Evolutionary conservation across 1,140 invertebrate species (phyloP), one percentile per base, ranked within the genome.

Genomic region (Pararge aegeria): DNA sequence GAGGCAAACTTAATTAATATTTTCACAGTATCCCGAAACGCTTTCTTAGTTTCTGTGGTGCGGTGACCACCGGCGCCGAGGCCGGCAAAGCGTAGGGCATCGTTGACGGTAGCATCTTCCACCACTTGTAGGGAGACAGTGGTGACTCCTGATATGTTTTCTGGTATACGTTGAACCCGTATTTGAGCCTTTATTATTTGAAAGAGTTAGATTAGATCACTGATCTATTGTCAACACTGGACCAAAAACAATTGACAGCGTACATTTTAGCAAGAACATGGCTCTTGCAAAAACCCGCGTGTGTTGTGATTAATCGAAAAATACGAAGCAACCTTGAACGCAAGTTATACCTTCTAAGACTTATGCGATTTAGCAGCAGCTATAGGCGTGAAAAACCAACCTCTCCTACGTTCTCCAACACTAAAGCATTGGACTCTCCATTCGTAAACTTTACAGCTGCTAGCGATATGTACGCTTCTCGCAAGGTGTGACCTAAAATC

Each of bases 401-500:
- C 91, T 99, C 98, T 24, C 96, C 98, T 1, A 99, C 97, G 91
- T 99, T 99, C 83, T 99, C 98, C 9, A 99, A 88, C 16, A 99
- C 97, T 68, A 98, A 95, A 80, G 99, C 98, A 87, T 98, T 99
- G 75, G 99, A 98, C 80, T 99, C 98, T 63, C 98, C 98, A 53
- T 96, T 97, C 0, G 98, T 95, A 89, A 99, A 99, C 87, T 99
- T 99, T 3, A 98, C 97, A 91, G 99, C 98, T 0, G 99, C 98
- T 53, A 99, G 89, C 12, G 98, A 99, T 90, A 99, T 99, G 4
- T 98, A 96, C 19, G 99, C 98, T 89, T 99, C 97, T 88, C 98
- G 99, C 96, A 99, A 98, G 1, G 99, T 97, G 76, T 99, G 98
- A 12, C 98, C 98, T 96, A 99, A 98, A 18, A 98, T 87, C 94